These are phyloP conservation scores for Montifringilla adamsi DNA, from an alignment of 2,113 vertebrate genomes.

Conservation along the genomic window DNA sequence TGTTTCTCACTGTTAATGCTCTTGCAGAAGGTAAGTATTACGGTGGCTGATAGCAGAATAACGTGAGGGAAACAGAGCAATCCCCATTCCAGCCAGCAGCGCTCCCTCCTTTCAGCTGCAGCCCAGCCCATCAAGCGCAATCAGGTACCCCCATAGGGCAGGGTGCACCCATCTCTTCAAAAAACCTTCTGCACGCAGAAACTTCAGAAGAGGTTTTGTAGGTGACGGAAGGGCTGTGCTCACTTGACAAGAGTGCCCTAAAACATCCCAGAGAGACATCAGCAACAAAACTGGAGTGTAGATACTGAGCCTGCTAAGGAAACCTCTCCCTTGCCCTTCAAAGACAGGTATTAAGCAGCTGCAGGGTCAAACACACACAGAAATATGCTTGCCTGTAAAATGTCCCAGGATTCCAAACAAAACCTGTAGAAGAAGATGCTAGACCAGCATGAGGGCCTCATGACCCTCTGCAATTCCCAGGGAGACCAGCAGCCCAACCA, in stretches of 20 bases:
- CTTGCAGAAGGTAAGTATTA: not conserved
- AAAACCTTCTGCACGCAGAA: not conserved
- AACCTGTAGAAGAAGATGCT: not conserved
- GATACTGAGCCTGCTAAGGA: not conserved
- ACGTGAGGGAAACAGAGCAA: not conserved
- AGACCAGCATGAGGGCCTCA: not conserved
- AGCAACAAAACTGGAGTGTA: not conserved
- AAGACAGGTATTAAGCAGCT: not conserved
- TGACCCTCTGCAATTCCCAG: not conserved
- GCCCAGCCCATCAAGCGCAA: not conserved
- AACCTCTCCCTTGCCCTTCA: not conserved
- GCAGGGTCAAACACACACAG: not conserved
- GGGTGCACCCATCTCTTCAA: rapidly evolving
- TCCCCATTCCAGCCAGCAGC: not conserved
- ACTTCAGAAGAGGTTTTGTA: not conserved
- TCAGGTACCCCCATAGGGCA: rapidly evolving
- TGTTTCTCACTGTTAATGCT: not conserved
- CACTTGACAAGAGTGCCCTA: not conserved
- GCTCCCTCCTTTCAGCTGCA: not conserved
- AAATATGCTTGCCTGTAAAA: not conserved
- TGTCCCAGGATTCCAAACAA: not conserved
- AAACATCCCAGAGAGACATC: not conserved
- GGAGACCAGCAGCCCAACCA: not conserved
- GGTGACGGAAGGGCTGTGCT: not conserved
- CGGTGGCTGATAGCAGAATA: not conserved